Percentiles rank a stretch among this genome's conserved stretches.
Conservation (phyloP, 2,113 vertebrate genomes). For the Suricata suricatta region DNA sequence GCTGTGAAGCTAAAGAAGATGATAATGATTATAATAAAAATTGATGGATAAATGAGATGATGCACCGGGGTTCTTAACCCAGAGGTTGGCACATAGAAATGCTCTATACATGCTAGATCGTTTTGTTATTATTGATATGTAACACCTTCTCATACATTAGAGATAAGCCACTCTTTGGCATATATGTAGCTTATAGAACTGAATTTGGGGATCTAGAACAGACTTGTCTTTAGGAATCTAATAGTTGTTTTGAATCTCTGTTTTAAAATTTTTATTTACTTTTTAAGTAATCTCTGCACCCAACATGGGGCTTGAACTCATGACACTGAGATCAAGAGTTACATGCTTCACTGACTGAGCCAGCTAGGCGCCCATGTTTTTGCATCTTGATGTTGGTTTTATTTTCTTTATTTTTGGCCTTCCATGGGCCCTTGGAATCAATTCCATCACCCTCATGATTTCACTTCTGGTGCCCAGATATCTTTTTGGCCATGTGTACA, state of each 20-base stretch:
- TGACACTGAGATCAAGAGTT: no score
- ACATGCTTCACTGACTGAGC: no score
- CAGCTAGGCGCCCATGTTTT: not conserved
- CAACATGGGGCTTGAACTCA: no score
- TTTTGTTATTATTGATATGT: conserved; percentile 34
- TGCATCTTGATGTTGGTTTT: conserved; percentile 20
- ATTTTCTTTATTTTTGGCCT: not conserved
- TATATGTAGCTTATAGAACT: not conserved
- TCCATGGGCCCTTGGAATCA: not conserved
- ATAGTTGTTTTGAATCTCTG: conserved; percentile 1
- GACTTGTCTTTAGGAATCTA: not conserved
- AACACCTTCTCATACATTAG: conserved; percentile 21
- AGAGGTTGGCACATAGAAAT: conserved; percentile 16
- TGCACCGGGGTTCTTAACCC: conserved; percentile 30
- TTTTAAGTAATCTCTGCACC: no score
- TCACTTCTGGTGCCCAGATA: not conserved
- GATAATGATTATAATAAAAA: conserved; percentile 22
- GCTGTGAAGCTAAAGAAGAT: not conserved
- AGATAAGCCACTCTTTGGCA: not conserved
- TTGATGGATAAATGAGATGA: not conserved
- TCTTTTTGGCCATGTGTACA: conserved; percentile 25
- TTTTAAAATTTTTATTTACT: no score
- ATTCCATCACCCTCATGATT: not conserved
- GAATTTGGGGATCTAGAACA: conserved; percentile 24
- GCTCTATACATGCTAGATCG: not conserved